Conservation (phyloP, 2,888 invertebrate genomes). For the Lycophotia porphyrea region DNA sequence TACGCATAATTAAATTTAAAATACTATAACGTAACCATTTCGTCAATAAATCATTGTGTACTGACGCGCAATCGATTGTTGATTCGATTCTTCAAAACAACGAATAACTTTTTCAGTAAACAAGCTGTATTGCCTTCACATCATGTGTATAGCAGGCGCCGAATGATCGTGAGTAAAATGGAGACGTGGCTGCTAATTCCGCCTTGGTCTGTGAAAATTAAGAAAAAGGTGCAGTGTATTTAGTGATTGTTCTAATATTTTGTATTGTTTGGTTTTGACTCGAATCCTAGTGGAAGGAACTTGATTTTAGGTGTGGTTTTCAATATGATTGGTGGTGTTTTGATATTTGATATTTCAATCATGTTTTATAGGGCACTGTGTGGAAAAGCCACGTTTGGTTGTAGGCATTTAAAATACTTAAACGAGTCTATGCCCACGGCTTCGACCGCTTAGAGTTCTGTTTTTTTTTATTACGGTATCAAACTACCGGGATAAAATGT, state of each 20-base stretch:
- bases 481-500: neutral
- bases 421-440: neutral
- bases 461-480: neutral
- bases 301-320: neutral
- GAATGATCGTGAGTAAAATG: conserved; percentile 21
- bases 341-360: neutral
- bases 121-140: conserved; percentile 36
- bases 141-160: conserved; percentile 14
- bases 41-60: conserved; percentile 32
- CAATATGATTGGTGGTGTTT: neutral
- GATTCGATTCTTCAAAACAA: conserved; percentile 55
- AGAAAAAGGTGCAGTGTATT: conserved; percentile 47
- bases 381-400: conserved; percentile 1
- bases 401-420: neutral
- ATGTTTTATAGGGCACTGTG: neutral
- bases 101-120: conserved; percentile 65
- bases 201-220: conserved; percentile 39
- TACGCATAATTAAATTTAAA: neutral
- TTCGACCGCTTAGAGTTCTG: neutral
- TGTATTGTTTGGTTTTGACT: conserved; percentile 2
- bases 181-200: conserved; percentile 53
- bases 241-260: conserved; percentile 19
- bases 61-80: conserved; percentile 53
- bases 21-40: neutral
- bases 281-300: neutral